Evolutionary conservation across 2,888 invertebrate genomes (phyloP).

Genomic region (Mythimna ferrago): DNA sequence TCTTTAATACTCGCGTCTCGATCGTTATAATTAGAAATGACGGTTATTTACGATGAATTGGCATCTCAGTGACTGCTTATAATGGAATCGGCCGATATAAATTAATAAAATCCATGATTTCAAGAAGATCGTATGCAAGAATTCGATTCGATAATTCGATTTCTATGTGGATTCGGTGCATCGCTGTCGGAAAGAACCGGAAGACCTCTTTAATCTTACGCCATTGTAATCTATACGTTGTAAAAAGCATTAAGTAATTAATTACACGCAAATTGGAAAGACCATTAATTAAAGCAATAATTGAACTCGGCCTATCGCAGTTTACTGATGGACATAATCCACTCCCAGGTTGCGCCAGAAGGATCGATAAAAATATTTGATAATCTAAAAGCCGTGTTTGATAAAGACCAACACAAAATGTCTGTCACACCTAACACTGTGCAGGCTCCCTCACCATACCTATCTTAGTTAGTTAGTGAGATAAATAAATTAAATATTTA

Average conservation of each 20-base stretch:
- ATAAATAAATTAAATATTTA: slow-evolving; percentile 88
- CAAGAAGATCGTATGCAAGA: neutral
- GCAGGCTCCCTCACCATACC: slow-evolving; percentile 73
- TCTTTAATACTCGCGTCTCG: slow-evolving; percentile 25
- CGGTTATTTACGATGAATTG: slow-evolving; percentile 54
- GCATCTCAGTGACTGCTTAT: slow-evolving; percentile 12
- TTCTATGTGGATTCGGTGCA: neutral
- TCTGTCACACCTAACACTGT: slow-evolving; percentile 67
- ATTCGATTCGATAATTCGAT: neutral
- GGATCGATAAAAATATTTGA: neutral
- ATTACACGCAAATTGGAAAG: neutral
- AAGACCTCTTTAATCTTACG: neutral
- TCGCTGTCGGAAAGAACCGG: too few species aligned
- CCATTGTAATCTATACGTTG: neutral
- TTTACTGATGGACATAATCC: neutral
- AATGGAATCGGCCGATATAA: slow-evolving; percentile 14
- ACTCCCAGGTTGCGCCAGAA: neutral
- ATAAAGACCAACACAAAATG: slow-evolving; percentile 53
- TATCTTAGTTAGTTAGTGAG: slow-evolving; percentile 75
- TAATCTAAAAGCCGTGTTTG: slow-evolving; percentile 32
- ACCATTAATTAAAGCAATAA: neutral
- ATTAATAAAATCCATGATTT: neutral
- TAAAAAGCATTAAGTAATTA: neutral
- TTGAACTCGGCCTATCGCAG: neutral
- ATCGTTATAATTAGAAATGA: slow-evolving; percentile 56